Percentiles rank a stretch among this genome's conserved stretches.
These are phyloP conservation scores for Microdon myrmicae DNA, from an alignment of 2,888 invertebrate species.

Conservation along the genomic window DNA sequence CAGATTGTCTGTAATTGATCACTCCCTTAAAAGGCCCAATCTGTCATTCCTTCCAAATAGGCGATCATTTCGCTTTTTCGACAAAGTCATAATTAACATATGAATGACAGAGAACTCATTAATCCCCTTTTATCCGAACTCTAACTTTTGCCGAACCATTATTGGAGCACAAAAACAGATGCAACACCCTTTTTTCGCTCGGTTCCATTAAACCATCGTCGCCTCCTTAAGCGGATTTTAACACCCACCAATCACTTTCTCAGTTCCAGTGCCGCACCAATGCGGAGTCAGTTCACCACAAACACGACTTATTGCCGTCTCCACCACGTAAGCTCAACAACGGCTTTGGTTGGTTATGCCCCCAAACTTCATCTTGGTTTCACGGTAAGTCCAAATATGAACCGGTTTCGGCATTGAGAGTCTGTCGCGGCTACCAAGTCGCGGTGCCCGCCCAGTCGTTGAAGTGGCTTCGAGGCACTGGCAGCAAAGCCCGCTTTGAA, in stretches of 20 bases:
- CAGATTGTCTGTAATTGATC: too few species aligned
- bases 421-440: slow-evolving; percentile 11
- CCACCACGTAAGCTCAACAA: slow-evolving; percentile 12
- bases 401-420: slow-evolving; percentile 33
- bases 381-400: slow-evolving; percentile 31
- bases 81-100: too few species aligned
- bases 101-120: too few species aligned
- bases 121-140: too few species aligned
- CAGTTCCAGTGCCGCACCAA: slow-evolving; percentile 3
- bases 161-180: too few species aligned
- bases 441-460: slow-evolving; percentile 43
- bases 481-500: slow-evolving; percentile 24
- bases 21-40: too few species aligned
- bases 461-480: slow-evolving; percentile 51
- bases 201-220: slow-evolving; percentile 9
- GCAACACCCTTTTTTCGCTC: not conserved
- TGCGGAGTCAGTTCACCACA: slow-evolving; percentile 4
- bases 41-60: too few species aligned
- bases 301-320: slow-evolving; percentile 7
- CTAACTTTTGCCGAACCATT: too few species aligned
- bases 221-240: not conserved
- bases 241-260: slow-evolving; percentile 17
- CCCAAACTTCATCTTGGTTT: slow-evolving; percentile 46
- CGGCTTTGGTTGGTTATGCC: slow-evolving; percentile 33
- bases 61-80: too few species aligned